Conservation (phyloP, 1,140 invertebrate species). For the Dendroctonus valens region DNA sequence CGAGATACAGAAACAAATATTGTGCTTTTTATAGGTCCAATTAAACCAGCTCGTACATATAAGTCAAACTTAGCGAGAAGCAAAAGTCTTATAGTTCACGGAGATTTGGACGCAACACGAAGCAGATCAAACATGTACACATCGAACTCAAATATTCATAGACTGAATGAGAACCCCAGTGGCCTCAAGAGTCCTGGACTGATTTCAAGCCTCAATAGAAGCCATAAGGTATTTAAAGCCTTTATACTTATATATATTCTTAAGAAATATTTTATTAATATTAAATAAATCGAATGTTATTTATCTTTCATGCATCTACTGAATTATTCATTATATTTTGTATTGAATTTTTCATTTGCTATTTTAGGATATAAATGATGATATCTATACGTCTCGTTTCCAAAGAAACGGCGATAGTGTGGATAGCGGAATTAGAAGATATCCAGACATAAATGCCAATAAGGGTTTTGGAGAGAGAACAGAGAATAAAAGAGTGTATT, state of each 20-base stretch:
- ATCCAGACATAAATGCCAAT: constrained; percentile 12
- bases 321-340: no score
- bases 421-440: constrained; percentile 19
- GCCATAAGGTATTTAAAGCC: constrained; percentile 56
- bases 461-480: constrained; percentile 51
- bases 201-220: constrained; percentile 77
- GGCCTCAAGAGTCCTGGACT: constrained; percentile 81
- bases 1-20: no score
- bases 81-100: constrained; percentile 81
- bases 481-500: constrained; percentile 67
- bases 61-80: constrained; percentile 71
- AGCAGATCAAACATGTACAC: constrained; percentile 60
- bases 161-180: constrained; percentile 64
- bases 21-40: constrained; percentile 55
- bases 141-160: constrained; percentile 72
- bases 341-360: background rate
- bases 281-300: background rate
- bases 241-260: background rate
- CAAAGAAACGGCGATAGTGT: constrained; percentile 52
- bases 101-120: constrained; percentile 38
- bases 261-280: background rate
- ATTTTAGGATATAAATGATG: constrained; percentile 59
- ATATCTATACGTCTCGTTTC: constrained; percentile 56
- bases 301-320: no score
- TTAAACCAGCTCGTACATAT: constrained; percentile 72